These are phyloP conservation scores for Ascidia mentula DNA, from an alignment of 23 tunicate genomes.

Conservation along the genomic window DNA sequence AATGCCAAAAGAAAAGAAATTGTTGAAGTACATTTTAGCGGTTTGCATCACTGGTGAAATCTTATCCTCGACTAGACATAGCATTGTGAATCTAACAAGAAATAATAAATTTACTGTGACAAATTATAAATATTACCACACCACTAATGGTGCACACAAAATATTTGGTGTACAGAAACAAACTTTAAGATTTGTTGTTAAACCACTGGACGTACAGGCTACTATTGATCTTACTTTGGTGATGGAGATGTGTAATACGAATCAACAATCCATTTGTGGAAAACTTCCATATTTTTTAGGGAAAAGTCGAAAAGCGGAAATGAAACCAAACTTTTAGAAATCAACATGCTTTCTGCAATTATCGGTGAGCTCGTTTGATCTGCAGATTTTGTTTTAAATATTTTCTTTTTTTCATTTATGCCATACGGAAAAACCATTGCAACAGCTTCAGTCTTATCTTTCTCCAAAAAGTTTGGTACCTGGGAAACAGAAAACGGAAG, in stretches of 20 bases:
- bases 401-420: background rate
- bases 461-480: conserved; percentile 15
- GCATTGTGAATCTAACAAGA: conserved; percentile 66
- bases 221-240: conserved; percentile 40
- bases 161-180: background rate
- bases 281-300: conserved; percentile 28
- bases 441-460: background rate
- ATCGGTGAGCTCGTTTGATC: background rate
- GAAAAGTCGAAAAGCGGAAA: conserved; percentile 35
- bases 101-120: too few relatives aligned
- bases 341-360: conserved; percentile 29
- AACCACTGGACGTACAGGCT: background rate
- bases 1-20: conserved; percentile 57
- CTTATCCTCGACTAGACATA: conserved; percentile 62
- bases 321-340: conserved; percentile 9
- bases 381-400: conserved; percentile 7
- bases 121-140: too few relatives aligned
- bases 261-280: conserved; percentile 70
- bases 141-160: background rate
- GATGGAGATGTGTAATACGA: conserved; percentile 58
- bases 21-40: conserved; percentile 41
- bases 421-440: conserved; percentile 54
- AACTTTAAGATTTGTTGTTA: background rate
- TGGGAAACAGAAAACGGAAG: background rate
- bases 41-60: conserved; percentile 41